Percentiles rank a stretch among this genome's conserved stretches.
phyloP scores from a whole-genome alignment of 2,113 vertebrate species.

The Nycticebus coucang region DNA sequence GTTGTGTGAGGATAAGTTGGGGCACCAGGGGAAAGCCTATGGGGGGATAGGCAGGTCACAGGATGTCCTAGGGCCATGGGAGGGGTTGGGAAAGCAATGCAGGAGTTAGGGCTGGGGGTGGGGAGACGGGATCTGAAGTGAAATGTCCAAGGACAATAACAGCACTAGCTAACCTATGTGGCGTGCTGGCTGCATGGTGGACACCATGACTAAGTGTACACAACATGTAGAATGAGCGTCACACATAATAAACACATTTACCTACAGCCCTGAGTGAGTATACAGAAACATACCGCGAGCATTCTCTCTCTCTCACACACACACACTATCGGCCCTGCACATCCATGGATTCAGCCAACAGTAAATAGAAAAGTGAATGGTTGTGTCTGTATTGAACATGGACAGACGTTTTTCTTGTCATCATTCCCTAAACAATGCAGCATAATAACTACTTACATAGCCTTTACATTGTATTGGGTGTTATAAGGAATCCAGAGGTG shows the following conservation, averaged over 20 bases:
- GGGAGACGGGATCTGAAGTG: rapidly evolving
- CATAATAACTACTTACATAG: no score
- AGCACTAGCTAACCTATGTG: rapidly evolving
- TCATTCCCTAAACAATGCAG: no score
- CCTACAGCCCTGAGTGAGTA: background rate
- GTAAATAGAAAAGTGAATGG: background rate
- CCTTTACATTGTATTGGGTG: no score
- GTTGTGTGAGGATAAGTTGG: background rate
- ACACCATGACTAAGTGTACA: background rate
- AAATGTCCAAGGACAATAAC: background rate
- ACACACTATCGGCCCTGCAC: background rate
- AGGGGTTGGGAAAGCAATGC: background rate
- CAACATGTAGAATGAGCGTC: background rate
- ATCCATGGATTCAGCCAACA: background rate
- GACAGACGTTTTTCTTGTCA: no score
- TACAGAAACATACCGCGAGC: background rate
- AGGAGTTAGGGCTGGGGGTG: no score
- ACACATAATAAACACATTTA: background rate
- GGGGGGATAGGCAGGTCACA: background rate
- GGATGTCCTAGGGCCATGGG: rapidly evolving
- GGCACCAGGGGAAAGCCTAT: background rate
- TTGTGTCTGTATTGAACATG: background rate
- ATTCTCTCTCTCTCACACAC: no score
- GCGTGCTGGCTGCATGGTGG: rapidly evolving
- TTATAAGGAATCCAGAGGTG: background rate